A percentile compares a stretch with the other conserved stretches of the same genome.
phyloP scores from a whole-genome alignment of 2,113 vertebrate genomes.

The Amblyornis subalaris region DNA sequence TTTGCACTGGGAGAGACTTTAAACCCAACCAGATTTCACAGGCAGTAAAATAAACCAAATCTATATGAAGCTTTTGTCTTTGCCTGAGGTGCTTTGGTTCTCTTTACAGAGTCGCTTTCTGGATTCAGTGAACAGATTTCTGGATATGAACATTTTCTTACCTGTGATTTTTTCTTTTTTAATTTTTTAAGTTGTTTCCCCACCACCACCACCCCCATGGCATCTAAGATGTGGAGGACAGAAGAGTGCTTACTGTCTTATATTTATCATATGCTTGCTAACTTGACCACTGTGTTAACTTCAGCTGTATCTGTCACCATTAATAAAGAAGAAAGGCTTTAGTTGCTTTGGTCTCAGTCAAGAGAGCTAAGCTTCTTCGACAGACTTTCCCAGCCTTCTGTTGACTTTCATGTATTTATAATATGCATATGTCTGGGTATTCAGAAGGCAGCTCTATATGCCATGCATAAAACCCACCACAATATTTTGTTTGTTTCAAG shows the following conservation, averaged over 20 bases:
- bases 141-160: neutral
- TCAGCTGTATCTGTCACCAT: neutral
- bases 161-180: neutral
- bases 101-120: neutral
- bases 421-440: neutral
- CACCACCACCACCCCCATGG: fast-evolving
- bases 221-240: neutral
- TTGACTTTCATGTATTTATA: neutral
- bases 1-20: neutral
- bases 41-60: neutral
- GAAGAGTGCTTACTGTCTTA: neutral
- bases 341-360: neutral
- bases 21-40: neutral
- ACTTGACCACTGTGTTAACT: neutral
- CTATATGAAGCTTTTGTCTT: neutral
- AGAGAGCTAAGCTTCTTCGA: neutral
- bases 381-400: neutral
- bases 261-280: neutral
- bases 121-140: neutral
- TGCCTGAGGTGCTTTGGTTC: neutral
- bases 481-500: neutral
- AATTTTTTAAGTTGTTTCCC: neutral
- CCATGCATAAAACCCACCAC: neutral
- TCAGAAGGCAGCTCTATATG: neutral
- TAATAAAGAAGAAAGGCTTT: neutral